These are phyloP conservation scores for Pseudomugil tenellus DNA, from an alignment of 2,797 vertebrate genomes.

Conservation along the genomic window DNA sequence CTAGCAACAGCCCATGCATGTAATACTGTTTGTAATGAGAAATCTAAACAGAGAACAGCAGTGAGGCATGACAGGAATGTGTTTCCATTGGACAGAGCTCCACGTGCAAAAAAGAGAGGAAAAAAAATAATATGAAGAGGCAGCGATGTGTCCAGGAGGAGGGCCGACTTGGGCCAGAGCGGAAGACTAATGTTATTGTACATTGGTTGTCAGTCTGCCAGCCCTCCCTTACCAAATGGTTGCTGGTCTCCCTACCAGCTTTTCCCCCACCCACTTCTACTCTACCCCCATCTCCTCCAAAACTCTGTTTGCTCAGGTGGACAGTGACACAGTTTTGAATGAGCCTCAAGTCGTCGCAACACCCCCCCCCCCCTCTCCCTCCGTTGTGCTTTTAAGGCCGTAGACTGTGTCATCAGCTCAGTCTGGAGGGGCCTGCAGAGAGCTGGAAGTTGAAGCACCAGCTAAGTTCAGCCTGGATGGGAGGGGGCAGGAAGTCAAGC, in stretches of 20 bases:
- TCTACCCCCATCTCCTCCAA: constrained; percentile 53
- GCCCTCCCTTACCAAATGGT: constrained; percentile 90
- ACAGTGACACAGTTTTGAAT: constrained; percentile 95
- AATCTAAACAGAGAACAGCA: constrained; percentile 98
- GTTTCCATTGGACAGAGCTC: constrained; percentile 95
- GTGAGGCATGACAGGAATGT: constrained; percentile 98
- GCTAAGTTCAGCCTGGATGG: constrained; percentile 83
- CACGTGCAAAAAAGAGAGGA: constrained; percentile 63
- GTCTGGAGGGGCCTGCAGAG: constrained; percentile 88
- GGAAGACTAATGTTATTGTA: constrained; percentile 99
- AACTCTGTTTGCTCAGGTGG: constrained; percentile 98
- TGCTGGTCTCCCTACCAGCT: constrained; percentile 79
- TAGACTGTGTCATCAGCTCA: constrained; percentile 90
- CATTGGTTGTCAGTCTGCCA: constrained; percentile 91
- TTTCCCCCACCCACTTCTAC: constrained; percentile 16
- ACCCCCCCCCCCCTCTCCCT: constrained; percentile 9
- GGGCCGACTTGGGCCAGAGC: constrained; percentile 85
- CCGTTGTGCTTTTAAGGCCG: constrained; percentile 84
- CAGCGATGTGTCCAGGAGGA: constrained; percentile 78
- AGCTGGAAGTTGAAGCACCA: constrained; percentile 87
- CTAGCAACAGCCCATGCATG: constrained; percentile 85
- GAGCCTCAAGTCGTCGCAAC: constrained; percentile 87
- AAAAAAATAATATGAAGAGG: constrained; percentile 75
- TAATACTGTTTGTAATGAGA: constrained; percentile 96
- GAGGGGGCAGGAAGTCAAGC: constrained; percentile 78